These are phyloP conservation scores for Sorex fumeus DNA, from an alignment of 2,113 vertebrate species.

Conservation along the genomic window DNA sequence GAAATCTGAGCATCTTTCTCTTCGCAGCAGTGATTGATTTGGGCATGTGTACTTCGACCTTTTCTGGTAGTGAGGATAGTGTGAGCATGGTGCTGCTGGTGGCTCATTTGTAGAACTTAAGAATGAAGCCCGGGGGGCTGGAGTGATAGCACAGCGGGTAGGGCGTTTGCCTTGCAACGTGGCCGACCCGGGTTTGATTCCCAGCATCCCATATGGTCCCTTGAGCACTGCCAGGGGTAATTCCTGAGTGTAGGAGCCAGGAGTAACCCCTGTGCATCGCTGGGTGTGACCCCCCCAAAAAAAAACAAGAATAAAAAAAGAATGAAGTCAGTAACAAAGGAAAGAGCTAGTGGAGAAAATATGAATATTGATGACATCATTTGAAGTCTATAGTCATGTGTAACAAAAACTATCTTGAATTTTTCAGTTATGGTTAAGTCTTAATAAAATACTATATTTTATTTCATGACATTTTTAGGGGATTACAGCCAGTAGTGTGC, in stretches of 20 bases:
- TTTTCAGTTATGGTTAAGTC: neutral
- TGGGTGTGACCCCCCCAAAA: no score
- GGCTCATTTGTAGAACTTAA: neutral
- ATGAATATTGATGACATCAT: slow-evolving; percentile 36
- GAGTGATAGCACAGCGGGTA: no score
- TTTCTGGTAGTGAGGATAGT: slow-evolving; percentile 8
- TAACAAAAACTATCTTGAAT: slow-evolving; percentile 41
- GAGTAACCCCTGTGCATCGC: no score
- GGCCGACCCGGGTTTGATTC: no score
- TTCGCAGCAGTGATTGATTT: slow-evolving; percentile 42
- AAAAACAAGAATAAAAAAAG: neutral
- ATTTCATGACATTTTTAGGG: no score
- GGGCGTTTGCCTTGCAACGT: no score
- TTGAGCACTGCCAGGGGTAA: no score
- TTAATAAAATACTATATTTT: slow-evolving; percentile 7
- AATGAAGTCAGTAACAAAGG: neutral
- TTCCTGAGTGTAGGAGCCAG: no score
- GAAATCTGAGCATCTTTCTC: slow-evolving; percentile 24
- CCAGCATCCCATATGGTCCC: no score
- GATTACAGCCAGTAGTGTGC: no score
- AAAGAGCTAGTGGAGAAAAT: neutral
- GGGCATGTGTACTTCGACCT: slow-evolving; percentile 26
- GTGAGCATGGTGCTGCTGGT: neutral
- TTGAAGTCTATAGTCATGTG: slow-evolving; percentile 25
- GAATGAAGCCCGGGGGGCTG: neutral